Evolutionary conservation across 2,888 invertebrate species (phyloP).

Genomic region (Arctia plantaginis): DNA sequence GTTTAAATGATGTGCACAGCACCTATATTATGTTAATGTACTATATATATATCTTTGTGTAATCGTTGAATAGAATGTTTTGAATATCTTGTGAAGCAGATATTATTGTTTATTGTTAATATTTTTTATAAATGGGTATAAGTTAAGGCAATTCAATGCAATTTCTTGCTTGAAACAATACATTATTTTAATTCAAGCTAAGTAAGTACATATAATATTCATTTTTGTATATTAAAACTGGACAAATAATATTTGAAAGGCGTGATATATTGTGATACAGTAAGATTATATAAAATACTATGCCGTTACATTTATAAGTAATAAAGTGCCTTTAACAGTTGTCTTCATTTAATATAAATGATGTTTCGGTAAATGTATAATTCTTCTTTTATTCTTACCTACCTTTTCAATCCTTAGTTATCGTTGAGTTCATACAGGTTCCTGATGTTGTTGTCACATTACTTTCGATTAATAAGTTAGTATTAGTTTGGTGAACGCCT

Average conservation of each 20-base stretch:
- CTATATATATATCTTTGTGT: slow-evolving; percentile 6
- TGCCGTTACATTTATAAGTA: slow-evolving; percentile 15
- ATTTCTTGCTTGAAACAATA: background rate
- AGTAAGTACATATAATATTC: background rate
- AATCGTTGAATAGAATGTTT: background rate
- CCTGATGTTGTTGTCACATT: no score
- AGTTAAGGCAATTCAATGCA: background rate
- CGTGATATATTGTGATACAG: slow-evolving; percentile 24
- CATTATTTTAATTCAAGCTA: background rate
- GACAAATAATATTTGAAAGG: background rate
- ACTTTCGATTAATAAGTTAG: no score
- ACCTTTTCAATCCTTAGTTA: background rate
- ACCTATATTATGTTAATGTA: slow-evolving; percentile 9
- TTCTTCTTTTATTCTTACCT: background rate
- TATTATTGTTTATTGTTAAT: slow-evolving; percentile 6
- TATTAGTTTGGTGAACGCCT: no score
- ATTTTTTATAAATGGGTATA: slow-evolving; percentile 2
- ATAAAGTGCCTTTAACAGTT: slow-evolving; percentile 44
- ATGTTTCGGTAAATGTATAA: slow-evolving; percentile 31
- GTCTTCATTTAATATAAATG: slow-evolving; percentile 34
- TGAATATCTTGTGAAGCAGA: background rate
- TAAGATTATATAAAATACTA: slow-evolving; percentile 1
- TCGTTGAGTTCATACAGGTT: background rate
- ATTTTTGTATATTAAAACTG: slow-evolving; percentile 6
- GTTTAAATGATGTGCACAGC: slow-evolving; percentile 1